phyloP scores from a whole-genome alignment of 2,113 vertebrate genomes.

The Oceanodroma tethys region DNA sequence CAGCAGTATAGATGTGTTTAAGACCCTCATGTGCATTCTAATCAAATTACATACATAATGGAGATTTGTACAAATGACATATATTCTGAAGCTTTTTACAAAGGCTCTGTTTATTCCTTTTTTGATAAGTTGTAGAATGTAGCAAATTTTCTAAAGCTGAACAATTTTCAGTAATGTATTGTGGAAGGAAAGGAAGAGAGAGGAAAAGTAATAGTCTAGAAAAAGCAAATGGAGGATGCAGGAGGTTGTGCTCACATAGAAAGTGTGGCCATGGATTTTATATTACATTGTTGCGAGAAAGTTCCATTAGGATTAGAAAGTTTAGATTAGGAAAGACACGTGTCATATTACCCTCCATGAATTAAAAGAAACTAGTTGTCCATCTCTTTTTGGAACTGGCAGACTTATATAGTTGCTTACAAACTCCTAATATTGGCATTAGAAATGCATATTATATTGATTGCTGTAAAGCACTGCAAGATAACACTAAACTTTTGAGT shows the following conservation, averaged over 20 bases:
- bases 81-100: neutral
- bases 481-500: conserved; percentile 60
- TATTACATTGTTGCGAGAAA: neutral
- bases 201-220: neutral
- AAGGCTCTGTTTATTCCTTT: neutral
- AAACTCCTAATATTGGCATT: neutral
- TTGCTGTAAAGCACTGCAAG: conserved; percentile 27
- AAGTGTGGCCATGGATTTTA: neutral
- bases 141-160: neutral
- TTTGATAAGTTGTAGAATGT: neutral
- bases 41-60: neutral
- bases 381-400: neutral
- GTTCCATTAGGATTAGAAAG: neutral
- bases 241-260: neutral
- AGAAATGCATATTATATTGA: neutral
- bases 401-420: neutral
- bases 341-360: neutral
- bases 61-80: neutral
- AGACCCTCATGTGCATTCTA: neutral
- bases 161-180: neutral
- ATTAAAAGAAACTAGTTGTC: neutral
- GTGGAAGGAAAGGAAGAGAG: neutral
- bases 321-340: neutral
- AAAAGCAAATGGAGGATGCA: neutral
- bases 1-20: neutral